Evolutionary conservation across 1,140 invertebrate genomes (phyloP).

Genomic region (Papilio aristodemus): DNA sequence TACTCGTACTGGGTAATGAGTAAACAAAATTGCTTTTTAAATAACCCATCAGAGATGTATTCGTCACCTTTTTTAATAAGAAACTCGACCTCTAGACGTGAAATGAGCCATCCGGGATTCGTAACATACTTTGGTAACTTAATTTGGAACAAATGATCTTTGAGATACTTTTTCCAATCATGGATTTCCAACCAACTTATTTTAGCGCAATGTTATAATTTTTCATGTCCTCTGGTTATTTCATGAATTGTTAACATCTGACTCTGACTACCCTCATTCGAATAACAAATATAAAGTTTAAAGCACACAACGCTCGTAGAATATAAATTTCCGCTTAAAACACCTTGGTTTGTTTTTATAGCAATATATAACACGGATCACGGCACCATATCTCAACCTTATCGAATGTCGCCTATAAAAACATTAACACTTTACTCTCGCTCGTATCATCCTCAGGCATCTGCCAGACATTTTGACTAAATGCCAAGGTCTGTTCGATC

Average conservation of each 20-base stretch:
- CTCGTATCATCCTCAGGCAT: constrained; percentile 65
- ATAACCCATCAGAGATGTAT: neutral
- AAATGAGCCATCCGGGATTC: neutral
- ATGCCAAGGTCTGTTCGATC: constrained; percentile 64
- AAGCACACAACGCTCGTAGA: neutral
- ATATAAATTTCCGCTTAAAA: neutral
- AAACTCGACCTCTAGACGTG: neutral
- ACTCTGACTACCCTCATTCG: neutral
- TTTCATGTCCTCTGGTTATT: no score
- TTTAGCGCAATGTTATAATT: no score
- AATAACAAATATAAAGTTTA: neutral
- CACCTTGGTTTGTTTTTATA: constrained; percentile 24
- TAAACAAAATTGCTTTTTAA: constrained; percentile 5
- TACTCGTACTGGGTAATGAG: constrained; percentile 26
- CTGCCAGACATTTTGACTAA: constrained; percentile 66
- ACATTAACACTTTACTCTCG: constrained; percentile 62
- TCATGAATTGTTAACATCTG: no score
- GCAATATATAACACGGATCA: constrained; percentile 4
- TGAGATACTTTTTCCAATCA: no score
- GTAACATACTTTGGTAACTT: no score
- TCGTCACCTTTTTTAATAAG: neutral
- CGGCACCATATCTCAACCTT: constrained; percentile 44
- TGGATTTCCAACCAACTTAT: no score
- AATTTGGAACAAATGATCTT: no score
- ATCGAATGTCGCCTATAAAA: constrained; percentile 51